Evolutionary conservation across 2,797 vertebrate species (phyloP), one percentile per base, ranked within the genome.

Genomic region (Pseudochromis fuscus): DNA sequence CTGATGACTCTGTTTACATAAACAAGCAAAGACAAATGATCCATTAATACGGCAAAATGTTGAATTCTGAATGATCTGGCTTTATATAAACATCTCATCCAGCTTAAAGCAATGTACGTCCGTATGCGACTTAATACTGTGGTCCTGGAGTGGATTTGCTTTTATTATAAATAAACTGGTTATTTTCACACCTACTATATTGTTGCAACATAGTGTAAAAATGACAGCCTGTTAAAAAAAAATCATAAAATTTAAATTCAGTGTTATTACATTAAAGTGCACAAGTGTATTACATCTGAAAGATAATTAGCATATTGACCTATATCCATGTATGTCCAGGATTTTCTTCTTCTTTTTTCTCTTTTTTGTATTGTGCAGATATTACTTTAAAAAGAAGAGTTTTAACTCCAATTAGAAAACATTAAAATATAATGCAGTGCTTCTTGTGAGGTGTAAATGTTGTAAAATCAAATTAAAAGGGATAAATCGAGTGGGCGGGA

Each of bases 1-100:
- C 88, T 86, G 83, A 88, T 91, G 84, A 91, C 85, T 78, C 48
- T 91, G 89, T 93, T 91, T 91, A 90, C 76, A 87, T 87, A 89
- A 90, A 87, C 71, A 80, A n/a, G 66, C 58, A 72, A 42, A 87
- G 66, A 91, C 87, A 89, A 90, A 89, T 63, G 58, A 33, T 72
- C 80, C 82, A 88, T 89, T 93, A 88, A 85, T 75, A 75, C 28
- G 8, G 35, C 48, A 48, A 64, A 33, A 83, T 59, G 64, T 21
- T 67, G 25, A 73, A 60, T 83, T 84, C 60, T 16, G 4, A 82
- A 66, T 75, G 48, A 82, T 80, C 67, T 63, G 57, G 50, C 30
- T 71, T 85, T 65, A 74, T 52, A 75, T 73, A 74, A 87, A 80
- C 3, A 27, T 81, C 42, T 74, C 35, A 79, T 79, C 58, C 69